Percentiles rank a stretch among this genome's conserved stretches.
phyloP scores from a whole-genome alignment of 1,140 invertebrate genomes.

The Calliphora vicina region DNA sequence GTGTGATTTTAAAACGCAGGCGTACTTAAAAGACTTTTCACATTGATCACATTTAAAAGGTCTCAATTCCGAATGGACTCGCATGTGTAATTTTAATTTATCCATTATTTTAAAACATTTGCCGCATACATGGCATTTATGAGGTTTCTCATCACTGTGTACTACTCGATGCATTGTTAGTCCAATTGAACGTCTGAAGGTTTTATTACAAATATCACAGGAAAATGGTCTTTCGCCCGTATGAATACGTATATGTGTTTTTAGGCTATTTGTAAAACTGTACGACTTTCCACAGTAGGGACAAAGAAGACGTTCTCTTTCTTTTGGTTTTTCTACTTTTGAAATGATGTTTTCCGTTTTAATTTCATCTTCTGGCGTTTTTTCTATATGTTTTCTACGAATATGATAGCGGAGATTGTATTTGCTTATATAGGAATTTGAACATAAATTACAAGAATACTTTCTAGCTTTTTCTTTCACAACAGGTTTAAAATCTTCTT shows the following conservation, averaged over 20 bases:
- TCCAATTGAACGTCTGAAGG: neutral
- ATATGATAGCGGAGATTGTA: neutral
- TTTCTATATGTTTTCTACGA: neutral
- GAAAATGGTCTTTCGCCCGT: neutral
- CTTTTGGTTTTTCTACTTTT: neutral
- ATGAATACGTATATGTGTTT: constrained; percentile 1
- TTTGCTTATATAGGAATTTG: neutral
- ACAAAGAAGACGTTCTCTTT: neutral
- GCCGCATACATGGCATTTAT: constrained; percentile 10
- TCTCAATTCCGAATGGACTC: constrained; percentile 6
- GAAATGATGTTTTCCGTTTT: neutral
- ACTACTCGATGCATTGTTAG: neutral
- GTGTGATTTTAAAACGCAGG: neutral
- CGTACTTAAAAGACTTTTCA: constrained; percentile 27
- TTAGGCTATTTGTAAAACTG: neutral
- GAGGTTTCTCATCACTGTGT: constrained; percentile 17
- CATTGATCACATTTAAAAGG: constrained; percentile 18
- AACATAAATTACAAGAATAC: neutral
- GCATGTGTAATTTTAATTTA: constrained; percentile 20
- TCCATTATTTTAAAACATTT: constrained; percentile 14
- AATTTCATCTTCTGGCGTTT: neutral
- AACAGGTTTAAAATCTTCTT: neutral
- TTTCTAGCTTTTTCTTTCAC: neutral
- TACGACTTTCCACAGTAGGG: neutral
- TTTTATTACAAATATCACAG: constrained; percentile 1